Conservation (phyloP, 1,140 invertebrate species). For the Drosophila biarmipes region DNA sequence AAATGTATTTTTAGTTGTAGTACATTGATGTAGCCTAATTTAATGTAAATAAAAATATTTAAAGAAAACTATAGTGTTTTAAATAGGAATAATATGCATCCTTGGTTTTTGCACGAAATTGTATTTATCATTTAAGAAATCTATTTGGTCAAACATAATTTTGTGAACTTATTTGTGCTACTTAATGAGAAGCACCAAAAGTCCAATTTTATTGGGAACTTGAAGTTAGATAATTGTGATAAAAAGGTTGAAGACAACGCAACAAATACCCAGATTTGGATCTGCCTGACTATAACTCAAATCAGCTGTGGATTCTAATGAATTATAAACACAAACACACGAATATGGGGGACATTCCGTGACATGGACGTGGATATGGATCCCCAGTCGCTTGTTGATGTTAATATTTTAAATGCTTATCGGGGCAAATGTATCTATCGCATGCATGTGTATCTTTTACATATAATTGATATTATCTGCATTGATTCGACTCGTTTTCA, state of each 20-base stretch:
- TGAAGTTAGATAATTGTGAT: slow-evolving; percentile 1
- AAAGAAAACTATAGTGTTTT: neutral
- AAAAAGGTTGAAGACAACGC: neutral
- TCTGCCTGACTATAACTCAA: slow-evolving; percentile 25
- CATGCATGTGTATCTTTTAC: slow-evolving; percentile 77
- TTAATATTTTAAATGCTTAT: slow-evolving; percentile 82
- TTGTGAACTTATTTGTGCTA: neutral
- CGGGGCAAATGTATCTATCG: slow-evolving; percentile 71
- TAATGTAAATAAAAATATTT: slow-evolving; percentile 23
- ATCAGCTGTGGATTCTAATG: slow-evolving; percentile 59
- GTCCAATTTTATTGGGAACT: neutral
- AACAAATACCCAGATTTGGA: slow-evolving; percentile 10
- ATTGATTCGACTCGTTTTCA: slow-evolving; percentile 72
- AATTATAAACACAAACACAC: slow-evolving; percentile 50
- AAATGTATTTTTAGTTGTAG: slow-evolving; percentile 36
- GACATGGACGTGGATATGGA: slow-evolving; percentile 25
- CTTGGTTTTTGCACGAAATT: neutral
- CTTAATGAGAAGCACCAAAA: neutral
- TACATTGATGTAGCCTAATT: slow-evolving; percentile 30
- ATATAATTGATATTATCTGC: slow-evolving; percentile 82
- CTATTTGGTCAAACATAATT: neutral
- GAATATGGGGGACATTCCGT: slow-evolving; percentile 28
- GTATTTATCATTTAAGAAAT: neutral
- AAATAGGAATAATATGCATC: neutral
- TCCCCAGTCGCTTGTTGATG: slow-evolving; percentile 53